Evolutionary conservation across 30 jellyfish, hydroid and myxozoan genomes (phyloP).

Genomic region (Pseudorhiza aurosa): DNA sequence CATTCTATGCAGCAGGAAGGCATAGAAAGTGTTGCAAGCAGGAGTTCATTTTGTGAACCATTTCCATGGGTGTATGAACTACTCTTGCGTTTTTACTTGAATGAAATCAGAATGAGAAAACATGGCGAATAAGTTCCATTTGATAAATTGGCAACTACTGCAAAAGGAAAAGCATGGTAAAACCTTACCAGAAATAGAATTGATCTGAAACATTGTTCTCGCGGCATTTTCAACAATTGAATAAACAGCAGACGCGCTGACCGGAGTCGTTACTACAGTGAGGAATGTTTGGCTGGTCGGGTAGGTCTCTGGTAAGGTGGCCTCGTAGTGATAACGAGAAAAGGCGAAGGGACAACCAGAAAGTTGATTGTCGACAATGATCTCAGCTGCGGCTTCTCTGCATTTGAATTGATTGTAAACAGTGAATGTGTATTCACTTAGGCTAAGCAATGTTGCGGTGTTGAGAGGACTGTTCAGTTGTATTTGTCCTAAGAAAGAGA

Average conservation of each 20-base stretch:
- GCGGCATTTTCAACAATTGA: conserved; percentile 72
- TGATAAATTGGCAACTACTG: too few species aligned
- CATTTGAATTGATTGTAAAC: conserved; percentile 69
- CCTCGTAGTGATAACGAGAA: conserved; percentile 50
- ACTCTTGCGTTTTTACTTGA: too few species aligned
- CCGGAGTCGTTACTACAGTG: conserved; percentile 52
- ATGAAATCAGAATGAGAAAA: background rate
- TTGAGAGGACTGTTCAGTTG: conserved; percentile 26
- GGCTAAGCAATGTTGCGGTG: conserved; percentile 49
- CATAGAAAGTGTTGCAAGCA: too few species aligned
- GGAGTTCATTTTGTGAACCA: background rate
- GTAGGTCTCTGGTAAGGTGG: conserved; percentile 61
- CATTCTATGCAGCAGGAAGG: too few species aligned
- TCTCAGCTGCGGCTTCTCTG: conserved; percentile 67
- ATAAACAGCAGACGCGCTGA: conserved; percentile 37
- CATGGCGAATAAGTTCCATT: too few species aligned
- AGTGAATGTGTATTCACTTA: conserved; percentile 34
- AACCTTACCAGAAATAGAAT: conserved; percentile 66
- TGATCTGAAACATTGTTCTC: conserved; percentile 50
- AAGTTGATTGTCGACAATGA: conserved; percentile 55
- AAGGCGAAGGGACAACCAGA: conserved; percentile 60
- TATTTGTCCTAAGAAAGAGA: conserved; percentile 18
- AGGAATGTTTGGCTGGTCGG: conserved; percentile 34
- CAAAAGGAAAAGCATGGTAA: background rate
- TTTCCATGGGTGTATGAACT: too few species aligned